Evolutionary conservation across 2,888 invertebrate species (phyloP).

Genomic region (Ametastegia equiseti): DNA sequence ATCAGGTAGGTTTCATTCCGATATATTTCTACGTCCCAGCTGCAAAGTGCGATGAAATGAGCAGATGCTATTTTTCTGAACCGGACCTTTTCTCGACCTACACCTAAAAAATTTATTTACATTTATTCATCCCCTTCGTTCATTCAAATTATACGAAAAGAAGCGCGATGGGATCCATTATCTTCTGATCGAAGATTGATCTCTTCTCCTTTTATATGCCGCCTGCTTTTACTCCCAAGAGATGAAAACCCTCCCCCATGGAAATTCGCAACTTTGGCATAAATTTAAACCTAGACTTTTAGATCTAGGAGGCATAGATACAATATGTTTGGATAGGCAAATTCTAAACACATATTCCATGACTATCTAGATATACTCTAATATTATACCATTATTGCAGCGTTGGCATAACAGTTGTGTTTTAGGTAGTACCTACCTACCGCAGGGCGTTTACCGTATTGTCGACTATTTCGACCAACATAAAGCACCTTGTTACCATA

Average conservation of each 20-base stretch:
- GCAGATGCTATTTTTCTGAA: neutral
- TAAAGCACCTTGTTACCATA: slow-evolving; percentile 24
- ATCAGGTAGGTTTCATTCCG: slow-evolving; percentile 24
- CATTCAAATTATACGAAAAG: slow-evolving; percentile 12
- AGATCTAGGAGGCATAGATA: neutral
- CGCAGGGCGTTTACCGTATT: slow-evolving; percentile 10
- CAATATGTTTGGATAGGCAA: slow-evolving; percentile 9
- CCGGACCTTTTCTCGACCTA: neutral
- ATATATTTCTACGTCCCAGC: slow-evolving; percentile 10
- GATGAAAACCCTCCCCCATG: slow-evolving; percentile 13
- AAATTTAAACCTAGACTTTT: slow-evolving; percentile 12
- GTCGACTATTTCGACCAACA: slow-evolving; percentile 27
- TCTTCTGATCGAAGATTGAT: slow-evolving; percentile 43
- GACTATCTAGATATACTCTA: neutral
- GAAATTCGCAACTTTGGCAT: neutral
- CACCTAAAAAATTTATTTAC: slow-evolving; percentile 33
- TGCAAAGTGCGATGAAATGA: slow-evolving; percentile 3
- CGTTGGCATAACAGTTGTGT: neutral
- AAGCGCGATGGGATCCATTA: slow-evolving; percentile 26
- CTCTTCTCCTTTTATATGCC: too few species aligned
- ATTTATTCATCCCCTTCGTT: slow-evolving; percentile 30
- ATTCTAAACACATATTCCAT: neutral
- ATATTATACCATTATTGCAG: neutral
- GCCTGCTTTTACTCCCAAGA: neutral
- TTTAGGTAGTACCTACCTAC: neutral